phyloP scores from a whole-genome alignment of 1,140 invertebrate species.

The Globodera ellingtonae region DNA sequence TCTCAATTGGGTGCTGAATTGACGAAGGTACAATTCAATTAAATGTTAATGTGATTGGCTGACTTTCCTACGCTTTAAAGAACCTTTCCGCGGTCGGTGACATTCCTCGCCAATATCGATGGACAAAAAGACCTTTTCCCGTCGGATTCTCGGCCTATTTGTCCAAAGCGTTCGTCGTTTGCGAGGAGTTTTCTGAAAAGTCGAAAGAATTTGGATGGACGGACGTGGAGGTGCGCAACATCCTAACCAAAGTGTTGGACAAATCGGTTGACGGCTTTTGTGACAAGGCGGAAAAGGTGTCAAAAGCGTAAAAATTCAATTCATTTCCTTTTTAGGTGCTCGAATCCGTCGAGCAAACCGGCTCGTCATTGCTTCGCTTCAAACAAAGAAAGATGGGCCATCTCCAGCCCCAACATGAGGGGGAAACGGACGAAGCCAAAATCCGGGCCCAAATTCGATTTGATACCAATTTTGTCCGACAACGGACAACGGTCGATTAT shows the following conservation, averaged over 20 bases:
- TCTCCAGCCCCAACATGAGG: slow-evolving; percentile 11
- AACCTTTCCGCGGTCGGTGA: slow-evolving; percentile 35
- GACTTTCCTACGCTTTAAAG: not conserved
- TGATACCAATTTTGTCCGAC: slow-evolving; percentile 28
- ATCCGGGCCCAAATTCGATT: slow-evolving; percentile 34
- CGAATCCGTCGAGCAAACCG: slow-evolving; percentile 50
- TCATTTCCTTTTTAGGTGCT: slow-evolving; percentile 41
- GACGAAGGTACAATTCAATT: slow-evolving; percentile 3
- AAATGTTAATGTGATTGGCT: too few relatives aligned
- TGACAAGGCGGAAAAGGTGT: slow-evolving; percentile 38
- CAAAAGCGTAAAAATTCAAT: slow-evolving; percentile 5
- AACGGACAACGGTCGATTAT: slow-evolving; percentile 26
- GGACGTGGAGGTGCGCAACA: slow-evolving; percentile 6
- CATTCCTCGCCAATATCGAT: slow-evolving; percentile 53
- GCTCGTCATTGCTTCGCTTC: slow-evolving; percentile 46
- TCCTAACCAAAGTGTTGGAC: slow-evolving; percentile 25
- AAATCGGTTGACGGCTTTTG: slow-evolving; percentile 33
- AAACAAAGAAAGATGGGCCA: slow-evolving; percentile 37
- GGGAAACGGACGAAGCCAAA: slow-evolving; percentile 44
- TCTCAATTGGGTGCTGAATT: slow-evolving; percentile 18
- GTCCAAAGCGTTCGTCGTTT: slow-evolving; percentile 35
- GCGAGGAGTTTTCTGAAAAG: slow-evolving; percentile 36
- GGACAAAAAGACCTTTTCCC: slow-evolving; percentile 47
- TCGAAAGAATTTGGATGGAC: slow-evolving; percentile 37
- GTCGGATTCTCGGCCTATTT: slow-evolving; percentile 40